phyloP scores from a whole-genome alignment of 2,888 invertebrate genomes.

The Adineta ricciae region DNA sequence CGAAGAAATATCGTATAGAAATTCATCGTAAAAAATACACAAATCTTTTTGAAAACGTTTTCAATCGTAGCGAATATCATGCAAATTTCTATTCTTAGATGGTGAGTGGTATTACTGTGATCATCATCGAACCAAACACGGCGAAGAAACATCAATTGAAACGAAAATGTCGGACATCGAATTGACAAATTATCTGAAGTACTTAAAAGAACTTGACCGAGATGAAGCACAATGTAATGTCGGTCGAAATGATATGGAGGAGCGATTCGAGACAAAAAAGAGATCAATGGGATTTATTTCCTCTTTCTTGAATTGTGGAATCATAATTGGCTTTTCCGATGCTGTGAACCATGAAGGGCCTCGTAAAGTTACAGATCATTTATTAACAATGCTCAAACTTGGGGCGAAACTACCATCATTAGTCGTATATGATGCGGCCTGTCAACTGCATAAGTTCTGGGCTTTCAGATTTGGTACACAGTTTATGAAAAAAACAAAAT shows the following conservation, averaged over 20 bases:
- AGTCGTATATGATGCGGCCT: background rate
- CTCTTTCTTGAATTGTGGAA: background rate
- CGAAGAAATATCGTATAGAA: no score
- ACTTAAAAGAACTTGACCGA: background rate
- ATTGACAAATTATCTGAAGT: background rate
- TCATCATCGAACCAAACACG: background rate
- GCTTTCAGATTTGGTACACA: background rate
- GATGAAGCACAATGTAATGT: background rate
- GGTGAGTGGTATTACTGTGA: background rate
- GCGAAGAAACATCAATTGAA: background rate
- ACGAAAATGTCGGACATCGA: background rate
- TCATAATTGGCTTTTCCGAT: background rate
- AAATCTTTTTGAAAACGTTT: no score
- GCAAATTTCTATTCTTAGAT: background rate
- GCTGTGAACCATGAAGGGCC: background rate
- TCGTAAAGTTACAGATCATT: background rate
- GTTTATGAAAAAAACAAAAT: no score
- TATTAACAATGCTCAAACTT: background rate
- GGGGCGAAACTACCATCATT: background rate
- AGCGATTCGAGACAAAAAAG: background rate
- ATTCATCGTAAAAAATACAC: no score
- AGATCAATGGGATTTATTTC: background rate
- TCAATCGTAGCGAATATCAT: no score
- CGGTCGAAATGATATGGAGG: background rate
- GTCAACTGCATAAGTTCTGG: background rate